Base-by-base conservation (phyloP, 2,797 vertebrate species). In the Xyrichtys novacula region DNA sequence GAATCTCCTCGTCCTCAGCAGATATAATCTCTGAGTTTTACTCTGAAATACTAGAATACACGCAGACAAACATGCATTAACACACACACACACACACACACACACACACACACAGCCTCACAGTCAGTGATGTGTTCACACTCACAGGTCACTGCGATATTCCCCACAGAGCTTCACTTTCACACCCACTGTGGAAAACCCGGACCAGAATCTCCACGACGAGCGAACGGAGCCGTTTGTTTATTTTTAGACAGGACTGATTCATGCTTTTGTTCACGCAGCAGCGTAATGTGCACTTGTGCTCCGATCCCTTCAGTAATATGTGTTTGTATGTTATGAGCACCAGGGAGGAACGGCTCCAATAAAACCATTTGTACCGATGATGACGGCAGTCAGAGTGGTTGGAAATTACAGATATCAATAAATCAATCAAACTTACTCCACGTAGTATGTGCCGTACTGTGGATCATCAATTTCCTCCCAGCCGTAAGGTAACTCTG, bases 401-500 rank as follows among this genome's bases (percentile, higher is more conserved):
- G 34, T 36, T 3, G 17, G 39, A 81, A 65, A 69, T 50, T n/a
- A 46, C 38, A 78, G 20, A 5, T 36, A 77, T 63, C 9, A 58
- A 63, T 70, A 38, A 53, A 78, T 59, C 39, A 29, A 71, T 75
- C n/a, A 29, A 78, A 96, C 96, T 97, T 94, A 98, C 97, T 98
- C 97, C 14, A 98, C 96, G 0, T 97, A 98, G 25, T 98, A 98
- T 0, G 94, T 96, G 73, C 97, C 97, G 1, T 98, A 98, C 44
- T 98, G 96, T 29, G 96, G 96, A 53, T 98, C 97, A 55, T 97
- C 96, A 80, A 98, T 98, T 90, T 96, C 96, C 85, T 98, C 97
- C 97, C 97, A 98, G 74, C 97, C 97, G 48, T 98, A 98, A 31
- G 97, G 97, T 85, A 98, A 93, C 80, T 98, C 97, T 98, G 91